Evolutionary conservation across 2,888 invertebrate species (phyloP), one percentile per base, ranked within the genome.

Genomic region (Cheilosia pagana): DNA sequence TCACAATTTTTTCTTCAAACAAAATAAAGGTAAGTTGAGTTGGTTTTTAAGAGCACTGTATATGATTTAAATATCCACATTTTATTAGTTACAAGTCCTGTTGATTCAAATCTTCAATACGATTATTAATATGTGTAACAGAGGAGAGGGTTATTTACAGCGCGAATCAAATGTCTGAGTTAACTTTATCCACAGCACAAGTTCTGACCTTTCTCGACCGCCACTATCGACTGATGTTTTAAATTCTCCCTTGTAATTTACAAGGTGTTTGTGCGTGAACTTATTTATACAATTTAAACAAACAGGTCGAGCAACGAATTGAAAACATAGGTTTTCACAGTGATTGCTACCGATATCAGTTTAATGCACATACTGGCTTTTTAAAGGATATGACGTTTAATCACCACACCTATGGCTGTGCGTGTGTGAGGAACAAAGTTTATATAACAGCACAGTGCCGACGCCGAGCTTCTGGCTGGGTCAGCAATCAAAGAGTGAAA

Each of bases 201-300:
- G 71, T 67, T 81, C 81, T 85, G 81, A 75, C 85, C 70, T 62
- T 65, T 81, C 53, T 67, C 85, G 71, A 71, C 67, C 75, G 67
- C 60, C 59, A 67, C 71, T 57, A 67, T 60, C 65, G 75, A 85
- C 85, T 85, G 70, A 81, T 39, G 48, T 21, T 55, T 21, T 57
- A 62, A 68, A 63, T 68, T 57, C 12, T n/a, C 74, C 63, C 57
- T 48, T 63, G 35, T 48, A 23, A 50, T 25, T 63, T 52, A 39
- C 35, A 62, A 45, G 45, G 52, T 14, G 63, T 63, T 50, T 55
- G 67, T 67, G 65, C 79, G 85, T 79, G 53, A 45, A 74, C 16
- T 62, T 77, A 65, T 57, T 77, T 67, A 63, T 25, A 71, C 67
- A 71, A 45, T 71, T 19, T 63, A n/a, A 28, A 28, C 62, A 43